Percentiles rank a stretch among this genome's conserved stretches.
These are phyloP conservation scores for Apoda limacodes DNA, from an alignment of 2,888 invertebrate genomes.

Conservation along the genomic window DNA sequence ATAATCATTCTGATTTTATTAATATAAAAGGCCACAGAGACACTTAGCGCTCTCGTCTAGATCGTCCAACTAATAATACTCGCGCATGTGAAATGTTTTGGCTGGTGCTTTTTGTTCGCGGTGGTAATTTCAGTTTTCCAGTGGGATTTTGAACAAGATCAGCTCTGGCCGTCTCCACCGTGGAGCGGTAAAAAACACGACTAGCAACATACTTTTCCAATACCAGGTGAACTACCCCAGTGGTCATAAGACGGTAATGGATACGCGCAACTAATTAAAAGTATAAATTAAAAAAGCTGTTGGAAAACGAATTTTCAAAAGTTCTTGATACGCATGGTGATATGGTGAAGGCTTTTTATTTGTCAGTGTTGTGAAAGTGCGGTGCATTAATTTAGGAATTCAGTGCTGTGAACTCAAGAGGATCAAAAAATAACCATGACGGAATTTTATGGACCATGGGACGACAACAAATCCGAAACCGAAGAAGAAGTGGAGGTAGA, in stretches of 20 bases:
- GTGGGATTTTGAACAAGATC: slow-evolving; percentile 66
- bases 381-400: slow-evolving; percentile 34
- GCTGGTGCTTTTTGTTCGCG: slow-evolving; percentile 69
- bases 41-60: slow-evolving; percentile 66
- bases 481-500: slow-evolving; percentile 26
- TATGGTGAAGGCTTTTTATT: slow-evolving; percentile 25
- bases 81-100: slow-evolving; percentile 68
- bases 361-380: slow-evolving; percentile 55
- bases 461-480: slow-evolving; percentile 30
- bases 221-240: slow-evolving; percentile 17
- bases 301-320: slow-evolving; percentile 21
- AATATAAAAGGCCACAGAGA: slow-evolving; percentile 48
- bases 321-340: slow-evolving; percentile 26
- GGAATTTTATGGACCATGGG: slow-evolving; percentile 63
- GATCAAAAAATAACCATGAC: slow-evolving; percentile 41
- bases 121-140: slow-evolving; percentile 70
- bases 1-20: slow-evolving; percentile 41
- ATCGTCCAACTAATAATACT: slow-evolving; percentile 70
- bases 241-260: slow-evolving; percentile 29
- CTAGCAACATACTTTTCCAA: no score
- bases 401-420: slow-evolving; percentile 41
- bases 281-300: slow-evolving; percentile 27
- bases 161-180: slow-evolving; percentile 57
- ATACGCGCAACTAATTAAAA: slow-evolving; percentile 27
- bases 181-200: slow-evolving; percentile 30